Percentiles rank a stretch among this genome's conserved stretches.
Conservation (phyloP, 2,888 invertebrate species). For the Thymelicus acteon region DNA sequence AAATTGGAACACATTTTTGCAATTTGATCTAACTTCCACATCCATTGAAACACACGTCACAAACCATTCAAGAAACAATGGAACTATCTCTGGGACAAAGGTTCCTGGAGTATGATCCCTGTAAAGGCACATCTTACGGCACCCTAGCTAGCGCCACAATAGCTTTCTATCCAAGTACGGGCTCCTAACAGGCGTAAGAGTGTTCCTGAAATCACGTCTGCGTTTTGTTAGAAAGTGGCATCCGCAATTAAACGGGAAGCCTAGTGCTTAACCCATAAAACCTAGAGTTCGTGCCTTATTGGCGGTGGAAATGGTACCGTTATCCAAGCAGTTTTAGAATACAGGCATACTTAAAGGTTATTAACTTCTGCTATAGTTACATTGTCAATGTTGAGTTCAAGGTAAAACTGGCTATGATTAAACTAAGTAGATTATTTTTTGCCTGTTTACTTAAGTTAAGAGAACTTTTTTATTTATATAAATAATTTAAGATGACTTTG, state of each 20-base stretch:
- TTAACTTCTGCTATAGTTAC: conserved; percentile 2
- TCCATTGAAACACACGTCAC: neutral
- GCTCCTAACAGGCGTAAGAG: conserved; percentile 2
- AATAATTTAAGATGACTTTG: no score
- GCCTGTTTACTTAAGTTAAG: neutral
- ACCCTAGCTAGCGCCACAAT: conserved; percentile 2
- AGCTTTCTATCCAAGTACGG: neutral
- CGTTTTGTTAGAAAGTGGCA: conserved; percentile 26
- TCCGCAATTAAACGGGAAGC: conserved; percentile 39
- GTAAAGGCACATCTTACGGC: neutral
- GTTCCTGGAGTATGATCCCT: neutral
- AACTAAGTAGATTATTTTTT: neutral
- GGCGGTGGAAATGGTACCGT: conserved; percentile 20
- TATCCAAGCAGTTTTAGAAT: conserved; percentile 21
- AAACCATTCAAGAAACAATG: neutral
- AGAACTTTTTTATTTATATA: neutral
- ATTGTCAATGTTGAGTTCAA: conserved; percentile 11
- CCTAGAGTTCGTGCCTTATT: conserved; percentile 35
- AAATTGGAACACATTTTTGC: no score
- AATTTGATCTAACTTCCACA: neutral
- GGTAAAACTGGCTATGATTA: conserved; percentile 1
- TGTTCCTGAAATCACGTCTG: conserved; percentile 22
- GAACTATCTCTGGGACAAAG: neutral
- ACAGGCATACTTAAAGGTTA: conserved; percentile 22
- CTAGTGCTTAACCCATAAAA: conserved; percentile 42